Percentiles rank a stretch among this genome's conserved stretches.
Evolutionary conservation across 1,140 invertebrate genomes (phyloP).

Genomic region (Phortica variegata): DNA sequence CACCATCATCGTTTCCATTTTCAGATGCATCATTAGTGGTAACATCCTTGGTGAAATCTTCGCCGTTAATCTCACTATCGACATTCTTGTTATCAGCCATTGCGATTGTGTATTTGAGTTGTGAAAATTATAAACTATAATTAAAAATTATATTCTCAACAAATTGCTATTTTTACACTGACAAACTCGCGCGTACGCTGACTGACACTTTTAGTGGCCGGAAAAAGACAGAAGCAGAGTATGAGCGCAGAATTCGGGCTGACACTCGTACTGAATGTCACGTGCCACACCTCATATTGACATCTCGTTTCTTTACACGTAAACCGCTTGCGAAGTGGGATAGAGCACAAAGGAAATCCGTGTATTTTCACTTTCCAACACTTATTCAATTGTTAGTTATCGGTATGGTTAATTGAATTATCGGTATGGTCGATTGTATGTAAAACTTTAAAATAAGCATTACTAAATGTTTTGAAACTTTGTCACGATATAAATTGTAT

Average conservation of each 20-base stretch:
- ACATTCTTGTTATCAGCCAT: constrained; percentile 49
- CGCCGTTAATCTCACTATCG: constrained; percentile 58
- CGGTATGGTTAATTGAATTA: too few species aligned
- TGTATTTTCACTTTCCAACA: too few species aligned
- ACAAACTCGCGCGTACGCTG: constrained; percentile 42
- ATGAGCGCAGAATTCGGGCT: too few species aligned
- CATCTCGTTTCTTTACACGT: too few species aligned
- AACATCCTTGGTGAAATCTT: constrained; percentile 72
- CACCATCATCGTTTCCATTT: constrained; percentile 64
- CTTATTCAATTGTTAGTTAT: too few species aligned
- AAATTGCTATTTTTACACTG: constrained; percentile 35
- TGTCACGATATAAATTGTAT: too few species aligned
- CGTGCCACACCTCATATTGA: too few species aligned
- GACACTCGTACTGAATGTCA: background rate
- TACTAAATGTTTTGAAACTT: too few species aligned
- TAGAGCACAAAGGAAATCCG: too few species aligned
- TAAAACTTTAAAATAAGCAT: too few species aligned
- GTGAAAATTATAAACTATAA: constrained; percentile 17
- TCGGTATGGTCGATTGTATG: too few species aligned
- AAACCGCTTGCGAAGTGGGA: too few species aligned
- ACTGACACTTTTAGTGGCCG: constrained; percentile 30
- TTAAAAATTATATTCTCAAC: constrained; percentile 27
- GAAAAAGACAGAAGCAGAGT: constrained; percentile 43
- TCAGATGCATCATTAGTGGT: constrained; percentile 61
- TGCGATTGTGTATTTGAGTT: constrained; percentile 24